phyloP scores from a whole-genome alignment of 2,888 invertebrate genomes.

The Drosophila siamana region DNA sequence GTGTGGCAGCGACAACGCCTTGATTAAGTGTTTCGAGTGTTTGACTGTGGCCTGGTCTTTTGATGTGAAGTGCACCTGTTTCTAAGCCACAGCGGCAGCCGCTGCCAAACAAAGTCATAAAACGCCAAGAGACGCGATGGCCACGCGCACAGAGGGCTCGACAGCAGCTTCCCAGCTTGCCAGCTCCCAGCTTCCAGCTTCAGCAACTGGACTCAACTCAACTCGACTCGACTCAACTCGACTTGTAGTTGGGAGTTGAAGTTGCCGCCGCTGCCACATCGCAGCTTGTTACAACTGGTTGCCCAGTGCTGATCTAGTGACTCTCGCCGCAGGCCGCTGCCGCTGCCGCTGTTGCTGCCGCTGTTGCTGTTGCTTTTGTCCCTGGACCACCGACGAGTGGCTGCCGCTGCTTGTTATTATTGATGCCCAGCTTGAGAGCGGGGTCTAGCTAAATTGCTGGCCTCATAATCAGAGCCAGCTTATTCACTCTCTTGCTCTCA shows the following conservation, averaged over 20 bases:
- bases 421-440: constrained; percentile 54
- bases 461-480: constrained; percentile 68
- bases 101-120: constrained; percentile 78
- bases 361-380: constrained; percentile 31
- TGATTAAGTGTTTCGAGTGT: constrained; percentile 68
- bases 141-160: constrained; percentile 69
- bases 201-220: not conserved
- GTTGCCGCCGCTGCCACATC: constrained; percentile 23
- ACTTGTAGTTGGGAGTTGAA: not conserved
- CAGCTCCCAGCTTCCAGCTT: constrained; percentile 3
- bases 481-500: not conserved
- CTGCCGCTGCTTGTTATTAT: constrained; percentile 62
- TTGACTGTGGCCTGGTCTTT: constrained; percentile 59
- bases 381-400: constrained; percentile 66
- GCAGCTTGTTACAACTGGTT: constrained; percentile 76
- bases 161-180: not conserved
- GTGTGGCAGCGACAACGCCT: constrained; percentile 54
- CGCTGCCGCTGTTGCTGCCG: constrained; percentile 41
- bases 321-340: constrained; percentile 47
- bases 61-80: constrained; percentile 81
- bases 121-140: constrained; percentile 67
- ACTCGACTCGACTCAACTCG: not conserved
- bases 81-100: constrained; percentile 65
- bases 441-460: constrained; percentile 49
- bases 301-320: not conserved